These are phyloP conservation scores for Irena cyanogastra DNA, from an alignment of 2,113 vertebrate species.

Conservation along the genomic window DNA sequence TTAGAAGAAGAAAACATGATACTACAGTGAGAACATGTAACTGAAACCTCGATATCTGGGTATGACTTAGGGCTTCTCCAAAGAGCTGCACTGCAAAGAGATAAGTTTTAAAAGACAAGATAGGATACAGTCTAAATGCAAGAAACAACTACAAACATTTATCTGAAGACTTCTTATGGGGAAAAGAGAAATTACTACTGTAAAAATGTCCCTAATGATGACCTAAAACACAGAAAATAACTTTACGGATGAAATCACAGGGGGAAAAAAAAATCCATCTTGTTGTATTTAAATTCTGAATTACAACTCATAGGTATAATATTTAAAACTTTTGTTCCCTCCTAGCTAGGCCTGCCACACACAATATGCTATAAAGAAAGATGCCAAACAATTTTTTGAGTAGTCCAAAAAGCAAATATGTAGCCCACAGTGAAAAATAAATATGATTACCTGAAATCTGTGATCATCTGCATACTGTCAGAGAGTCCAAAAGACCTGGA, in stretches of 20 bases:
- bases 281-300: neutral
- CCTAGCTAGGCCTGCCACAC: neutral
- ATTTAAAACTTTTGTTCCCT: neutral
- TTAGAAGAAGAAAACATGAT: neutral
- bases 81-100: neutral
- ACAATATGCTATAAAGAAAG: neutral
- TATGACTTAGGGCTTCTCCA: neutral
- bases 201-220: neutral
- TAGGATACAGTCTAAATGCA: neutral
- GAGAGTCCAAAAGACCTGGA: neutral
- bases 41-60: neutral
- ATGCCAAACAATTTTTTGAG: slow-evolving; percentile 18
- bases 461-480: neutral
- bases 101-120: neutral
- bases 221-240: neutral
- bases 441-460: neutral
- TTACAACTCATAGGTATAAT: neutral
- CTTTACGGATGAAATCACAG: neutral
- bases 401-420: neutral
- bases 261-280: neutral
- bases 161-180: neutral
- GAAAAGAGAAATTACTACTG: neutral
- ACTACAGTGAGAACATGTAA: neutral
- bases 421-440: neutral
- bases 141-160: neutral